Evolutionary conservation across 2,888 invertebrate species (phyloP), one percentile per base, ranked within the genome.

Genomic region (Ophion ellenae): DNA sequence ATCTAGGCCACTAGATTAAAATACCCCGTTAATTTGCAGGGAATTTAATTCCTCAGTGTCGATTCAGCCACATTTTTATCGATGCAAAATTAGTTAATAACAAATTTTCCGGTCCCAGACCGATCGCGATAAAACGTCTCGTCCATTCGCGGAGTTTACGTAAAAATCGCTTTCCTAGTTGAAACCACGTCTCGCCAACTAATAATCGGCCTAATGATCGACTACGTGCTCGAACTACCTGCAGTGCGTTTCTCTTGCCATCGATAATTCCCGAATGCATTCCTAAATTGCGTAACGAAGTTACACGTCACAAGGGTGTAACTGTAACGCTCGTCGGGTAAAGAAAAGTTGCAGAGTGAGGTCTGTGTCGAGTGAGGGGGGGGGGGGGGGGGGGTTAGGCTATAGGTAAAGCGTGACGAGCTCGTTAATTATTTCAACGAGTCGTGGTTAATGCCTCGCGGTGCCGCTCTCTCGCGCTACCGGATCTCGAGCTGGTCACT

Each of bases 341-440:
- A 75, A 81, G 73, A 81, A 71, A 77, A 82, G 53, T 7, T 63
- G 61, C 20, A 57, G 81, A 53, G 64, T 40, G 59, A 53, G 71
- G 14, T 53, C 63, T 63, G 47, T 64, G 80, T 28, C 10, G 74
- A 70, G 66, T 20, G 64, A 40, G 36, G 53, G 10, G 14, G 5
- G 20, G 71, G 17, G 6, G 47, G 7, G 32, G 57, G 66, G 64
- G 66, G 17, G 20, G 7, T 17, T 61, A 64, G 61, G 57, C 61
- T 74, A 74, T 81, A 77, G 83, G 80, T 81, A 83, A 88, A 79
- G 87, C 89, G 88, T 90, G 91, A 90, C 91, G 92, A 90, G 89
- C 91, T 93, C 92, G 91, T 93, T 94, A 93, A 93, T 93, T 93
- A 93, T 92, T 92, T 92, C 91, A 92, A 93, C 92, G 92, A 92